phyloP scores from a whole-genome alignment of 2,113 vertebrate species.

The Leptocoma aspasia region DNA sequence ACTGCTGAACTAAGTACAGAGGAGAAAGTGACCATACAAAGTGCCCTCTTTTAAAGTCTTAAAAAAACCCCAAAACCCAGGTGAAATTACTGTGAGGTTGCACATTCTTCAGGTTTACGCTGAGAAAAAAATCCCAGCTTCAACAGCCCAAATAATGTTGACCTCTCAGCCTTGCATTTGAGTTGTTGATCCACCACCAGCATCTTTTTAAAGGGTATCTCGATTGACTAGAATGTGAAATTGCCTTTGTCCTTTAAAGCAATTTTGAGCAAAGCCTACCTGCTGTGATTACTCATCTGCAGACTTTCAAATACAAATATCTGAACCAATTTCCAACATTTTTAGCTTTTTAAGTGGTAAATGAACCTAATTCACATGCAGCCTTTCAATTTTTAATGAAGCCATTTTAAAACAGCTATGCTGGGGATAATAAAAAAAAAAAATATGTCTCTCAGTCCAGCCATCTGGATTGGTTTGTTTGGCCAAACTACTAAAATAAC shows the following conservation, averaged over 20 bases:
- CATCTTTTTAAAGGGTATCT: background rate
- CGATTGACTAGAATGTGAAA: background rate
- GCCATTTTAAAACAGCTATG: background rate
- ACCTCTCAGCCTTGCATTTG: background rate
- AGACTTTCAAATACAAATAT: conserved; percentile 35
- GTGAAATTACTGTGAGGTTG: background rate
- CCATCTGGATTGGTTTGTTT: conserved; percentile 38
- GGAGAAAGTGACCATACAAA: background rate
- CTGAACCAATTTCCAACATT: conserved; percentile 16
- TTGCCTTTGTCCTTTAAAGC: conserved; percentile 39
- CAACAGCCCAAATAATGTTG: background rate
- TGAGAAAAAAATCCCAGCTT: background rate
- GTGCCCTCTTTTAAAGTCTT: background rate
- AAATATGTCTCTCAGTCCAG: background rate
- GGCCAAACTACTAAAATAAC: conserved; percentile 28
- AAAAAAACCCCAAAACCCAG: fast-evolving
- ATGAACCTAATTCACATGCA: conserved; percentile 21
- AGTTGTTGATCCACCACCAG: background rate
- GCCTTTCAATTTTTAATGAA: conserved; percentile 10
- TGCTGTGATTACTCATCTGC: conserved; percentile 40
- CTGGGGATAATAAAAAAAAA: background rate
- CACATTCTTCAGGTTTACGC: background rate
- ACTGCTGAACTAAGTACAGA: background rate
- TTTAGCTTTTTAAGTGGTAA: conserved; percentile 25
- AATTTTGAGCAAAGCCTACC: conserved; percentile 20